Evolutionary conservation across 1,140 invertebrate genomes (phyloP), one percentile per base, ranked within the genome.

Genomic region (Probaryconus sp.): DNA sequence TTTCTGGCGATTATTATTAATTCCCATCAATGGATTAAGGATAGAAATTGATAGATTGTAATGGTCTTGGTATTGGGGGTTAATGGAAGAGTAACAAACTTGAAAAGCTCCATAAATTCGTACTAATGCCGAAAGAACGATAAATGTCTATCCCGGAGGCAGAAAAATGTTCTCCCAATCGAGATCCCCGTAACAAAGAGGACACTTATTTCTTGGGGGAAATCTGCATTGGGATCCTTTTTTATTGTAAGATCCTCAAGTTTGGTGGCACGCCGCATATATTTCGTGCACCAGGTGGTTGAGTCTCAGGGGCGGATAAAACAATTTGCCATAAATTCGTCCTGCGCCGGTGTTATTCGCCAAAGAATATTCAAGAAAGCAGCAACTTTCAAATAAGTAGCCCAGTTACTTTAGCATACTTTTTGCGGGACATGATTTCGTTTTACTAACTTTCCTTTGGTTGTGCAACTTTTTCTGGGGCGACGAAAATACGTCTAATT

Each of bases 311-410:
- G 71, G 69, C 75, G 81, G 76, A 80, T 83, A 81, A 85, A 85
- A 83, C 80, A 83, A 83, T 83, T 83, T 83, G 75, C 80, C 78
- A 83, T 85, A 83, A 85, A 85, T 83, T 85, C 73, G 65, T 71
- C 51, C 67, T 24, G 38, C 60, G n/a, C n/a, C n/a, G 21, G 38
- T 63, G 51, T 53, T 37, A 45, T 56, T 56, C n/a, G 6, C 13
- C 7, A 21, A 73, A 56, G 60, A 77, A 77, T 67, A 72, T 76
- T 65, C 38, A 48, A 68, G 53, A 58, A 77, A 56, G 43, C 47
- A 35, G 37, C 55, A 42, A 70, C 55, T 55, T 61, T 48, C 17
- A 55, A 61, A 70, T 55, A 61, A 61, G 48, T 48, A 61, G 31
- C 60, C 7, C 38, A 55, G 64, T 60, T 58, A 60, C 47, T 69